Base-by-base conservation (phyloP, 64 coral and sea anemone species). In the Montipora foliosa region DNA sequence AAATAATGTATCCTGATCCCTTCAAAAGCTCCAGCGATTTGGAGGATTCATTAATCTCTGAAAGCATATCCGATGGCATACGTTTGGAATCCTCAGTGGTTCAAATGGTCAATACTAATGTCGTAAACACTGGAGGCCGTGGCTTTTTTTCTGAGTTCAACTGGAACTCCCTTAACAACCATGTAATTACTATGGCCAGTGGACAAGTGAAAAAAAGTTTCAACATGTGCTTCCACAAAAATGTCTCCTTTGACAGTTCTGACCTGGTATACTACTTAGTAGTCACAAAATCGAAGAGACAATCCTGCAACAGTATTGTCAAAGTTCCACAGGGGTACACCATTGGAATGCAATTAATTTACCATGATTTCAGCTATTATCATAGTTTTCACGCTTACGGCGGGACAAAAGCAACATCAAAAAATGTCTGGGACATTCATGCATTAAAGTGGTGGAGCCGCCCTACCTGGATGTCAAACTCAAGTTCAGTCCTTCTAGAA, bases 1-100 rank as follows among this genome's bases (percentile, higher is more conserved):
- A 94, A 69, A 67, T 94, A 49, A 84, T 94, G 52, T 91, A 94
- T 83, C 73, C 75, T 25, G 80, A 92, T 50, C 91, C 92, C 25
- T 74, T 94, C 24, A 59, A 66, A 5, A 49, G 19, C 10, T 77
- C 67, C 19, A 79, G 46, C 5, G 47, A 81, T 15, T 81, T 91
- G 14, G 52, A 74, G 3, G 78, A 87, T 77, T 91, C 92, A 0
- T 71, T 64, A 16, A 91, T 96, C 72, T 61, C 67, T 3, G 79
- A 91, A n/a, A 91, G 64, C 59, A 92, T 67, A 37, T 88, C 53
- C 6, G 45, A 80, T 68, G 95, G 88, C 4, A 47, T 96, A 49
- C 61, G 47, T 3, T 59, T 88, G 8, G 69, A 87, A 59, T 91
- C 95, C 50, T 92, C 95, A 13, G 90, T 84, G 19, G 44, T 88